Evolutionary conservation across 1,140 invertebrate species (phyloP), one percentile per base, ranked within the genome.

Genomic region (Thaumatotibia leucotreta): DNA sequence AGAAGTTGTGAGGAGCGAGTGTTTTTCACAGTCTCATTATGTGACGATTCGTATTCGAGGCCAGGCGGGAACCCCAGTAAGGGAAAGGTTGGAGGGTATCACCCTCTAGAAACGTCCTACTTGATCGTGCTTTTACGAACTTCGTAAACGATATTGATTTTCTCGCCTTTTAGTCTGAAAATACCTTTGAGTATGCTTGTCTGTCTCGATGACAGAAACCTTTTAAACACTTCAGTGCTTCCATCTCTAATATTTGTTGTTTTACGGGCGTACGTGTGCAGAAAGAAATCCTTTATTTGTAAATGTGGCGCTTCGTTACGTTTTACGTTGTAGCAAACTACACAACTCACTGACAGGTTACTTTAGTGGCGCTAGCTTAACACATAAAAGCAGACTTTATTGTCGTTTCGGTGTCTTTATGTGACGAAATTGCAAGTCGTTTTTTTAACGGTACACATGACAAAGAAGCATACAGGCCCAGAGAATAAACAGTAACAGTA

Each of bases 1-100:
- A 77, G 67, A 71, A 80, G 73, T 78, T 76, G 75, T 61, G 77
- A 77, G 79, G 61, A 76, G 77, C 82, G 83, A 83, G 84, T 87
- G 83, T 87, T 84, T 84, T 87, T 84, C 82, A 87, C 80, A 76
- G 74, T 79, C 83, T 85, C 82, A 85, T 85, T 84, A 85, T 73
- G 75, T 75, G 76, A 80, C 76, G 66, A 87, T 87, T 87, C 80
- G 83, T 85, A 87, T 87, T 87, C 83, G 74, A 67, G 71, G 68
- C 74, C 64, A 70, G 78, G 63, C 61, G 58, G 64, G 72, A 72
- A 70, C 68, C 74, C 70, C 72, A 68, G 69, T 81, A 71, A 68
- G 67, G 68, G 67, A 66, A 69, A 72, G 75, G 73, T 79, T 77
- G 75, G 65, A 79, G 73, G 73, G 69, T 76, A 72, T 68, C 73